A percentile compares a stretch with the other conserved stretches of the same genome.
phyloP scores from a whole-genome alignment of 2,113 vertebrate species.

The Hemichromis elongatus region DNA sequence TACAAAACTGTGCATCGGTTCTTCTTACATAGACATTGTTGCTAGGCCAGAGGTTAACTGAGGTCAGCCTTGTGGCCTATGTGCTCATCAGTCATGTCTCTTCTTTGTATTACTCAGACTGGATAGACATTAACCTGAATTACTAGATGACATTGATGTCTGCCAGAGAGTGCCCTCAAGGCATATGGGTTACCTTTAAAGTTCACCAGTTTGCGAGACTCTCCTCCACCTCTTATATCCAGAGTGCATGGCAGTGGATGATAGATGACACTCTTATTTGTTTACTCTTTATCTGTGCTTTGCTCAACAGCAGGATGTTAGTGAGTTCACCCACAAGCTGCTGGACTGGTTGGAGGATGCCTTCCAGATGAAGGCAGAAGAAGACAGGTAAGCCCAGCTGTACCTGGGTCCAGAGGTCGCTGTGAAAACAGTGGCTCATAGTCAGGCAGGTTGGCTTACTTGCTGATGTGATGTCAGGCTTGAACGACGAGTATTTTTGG shows the following conservation, averaged over 20 bases:
- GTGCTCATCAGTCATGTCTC: constrained; percentile 43
- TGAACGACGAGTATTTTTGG: neutral
- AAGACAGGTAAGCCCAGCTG: constrained; percentile 72
- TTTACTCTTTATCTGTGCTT: constrained; percentile 13
- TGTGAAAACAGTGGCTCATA: neutral
- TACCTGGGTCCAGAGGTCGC: neutral
- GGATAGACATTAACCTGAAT: constrained; percentile 45
- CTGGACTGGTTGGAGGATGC: constrained; percentile 98
- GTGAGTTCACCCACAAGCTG: constrained; percentile 97
- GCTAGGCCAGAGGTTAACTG: constrained; percentile 13
- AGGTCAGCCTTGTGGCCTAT: constrained; percentile 13
- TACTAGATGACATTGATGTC: constrained; percentile 10
- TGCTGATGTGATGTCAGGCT: neutral
- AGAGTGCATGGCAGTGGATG: neutral
- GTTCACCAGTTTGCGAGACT: neutral
- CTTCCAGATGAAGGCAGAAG: constrained; percentile 96
- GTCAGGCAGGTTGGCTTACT: accelerated
- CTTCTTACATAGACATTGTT: neutral
- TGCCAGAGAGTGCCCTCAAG: neutral
- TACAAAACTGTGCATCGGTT: neutral
- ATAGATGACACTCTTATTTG: neutral
- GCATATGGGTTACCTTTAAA: neutral
- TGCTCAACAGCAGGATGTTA: constrained; percentile 90
- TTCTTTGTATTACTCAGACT: constrained; percentile 16
- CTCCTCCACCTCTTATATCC: neutral